Evolutionary conservation across 2,888 invertebrate genomes (phyloP), one percentile per base, ranked within the genome.

Genomic region (Argyra leucocephala): DNA sequence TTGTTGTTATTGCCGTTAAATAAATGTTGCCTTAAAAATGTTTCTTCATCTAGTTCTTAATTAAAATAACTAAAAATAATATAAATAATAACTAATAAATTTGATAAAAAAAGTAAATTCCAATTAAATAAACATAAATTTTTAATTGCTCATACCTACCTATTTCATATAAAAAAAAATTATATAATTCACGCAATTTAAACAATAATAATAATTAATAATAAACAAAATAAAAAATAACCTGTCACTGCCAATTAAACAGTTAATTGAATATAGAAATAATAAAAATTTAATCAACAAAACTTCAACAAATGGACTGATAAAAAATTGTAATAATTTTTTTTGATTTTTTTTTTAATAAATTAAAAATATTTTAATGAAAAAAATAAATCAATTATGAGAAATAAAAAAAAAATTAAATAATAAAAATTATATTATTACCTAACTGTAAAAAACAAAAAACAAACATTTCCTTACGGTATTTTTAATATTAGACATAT

Each of bases 381-480:
- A 18, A n/a, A 48, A 48, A 48, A 48, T 48, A 18, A 48, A 48
- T 48, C 2, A 48, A 18, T 48, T 48, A 48, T 48, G n/a, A 48
- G 15, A n/a, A 24, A 57, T n/a, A 48, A 63, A 64, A 63, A 61
- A 61, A 63, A 62, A 24, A 63, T 18, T n/a, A 57, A 63, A 37
- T 3, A 61, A 57, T 5, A 63, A 63, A 21, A 21, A 62, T 64
- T 57, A 62, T 62, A 62, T 67, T 66, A 66, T 66, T 65, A 66
- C 66, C 64, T 69, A 67, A 66, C 66, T 67, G 65, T 64, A 48
- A 61, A 62, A 63, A 26, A 67, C 23, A 57, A 67, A 65, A 61
- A 22, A 31, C 6, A 62, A 64, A 26, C 9, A 62, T 64, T 36
- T 23, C 31, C 22, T 22, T 7, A 4, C 48, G 59, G 4, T 57